A percentile compares a stretch with the other conserved stretches of the same genome.
These are phyloP conservation scores for Leptocoma aspasia DNA, from an alignment of 2,113 vertebrate genomes.

Conservation along the genomic window DNA sequence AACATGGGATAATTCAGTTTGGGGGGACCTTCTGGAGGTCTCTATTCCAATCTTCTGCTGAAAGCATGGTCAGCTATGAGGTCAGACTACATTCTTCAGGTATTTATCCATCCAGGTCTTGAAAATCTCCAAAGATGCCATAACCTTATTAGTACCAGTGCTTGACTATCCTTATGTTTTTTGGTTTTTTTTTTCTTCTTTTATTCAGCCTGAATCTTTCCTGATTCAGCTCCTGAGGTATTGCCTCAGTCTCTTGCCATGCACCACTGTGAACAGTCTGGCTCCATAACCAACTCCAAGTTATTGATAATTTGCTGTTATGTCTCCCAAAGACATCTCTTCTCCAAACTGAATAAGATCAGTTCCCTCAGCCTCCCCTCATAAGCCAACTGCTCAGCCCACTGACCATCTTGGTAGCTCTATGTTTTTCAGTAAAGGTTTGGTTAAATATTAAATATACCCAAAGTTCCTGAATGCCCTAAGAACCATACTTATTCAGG, in stretches of 20 bases:
- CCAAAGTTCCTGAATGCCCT: not conserved
- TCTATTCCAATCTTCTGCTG: not conserved
- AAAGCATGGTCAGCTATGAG: not conserved
- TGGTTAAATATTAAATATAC: not conserved
- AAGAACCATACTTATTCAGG: not conserved
- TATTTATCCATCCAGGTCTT: not conserved
- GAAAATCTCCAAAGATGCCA: not conserved
- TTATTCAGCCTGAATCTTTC: not conserved
- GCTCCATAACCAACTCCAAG: not conserved
- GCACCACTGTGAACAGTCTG: not conserved
- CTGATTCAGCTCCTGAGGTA: not conserved
- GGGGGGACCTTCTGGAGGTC: not conserved
- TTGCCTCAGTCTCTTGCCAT: not conserved
- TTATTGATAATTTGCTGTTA: not conserved
- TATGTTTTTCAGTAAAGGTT: not conserved
- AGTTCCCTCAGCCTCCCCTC: not conserved
- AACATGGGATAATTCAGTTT: not conserved
- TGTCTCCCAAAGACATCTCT: not conserved
- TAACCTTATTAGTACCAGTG: not conserved
- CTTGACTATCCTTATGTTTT: not conserved
- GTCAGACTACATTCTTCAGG: not conserved
- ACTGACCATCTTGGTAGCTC: not conserved
- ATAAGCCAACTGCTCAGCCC: not conserved
- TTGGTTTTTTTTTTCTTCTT: not conserved
- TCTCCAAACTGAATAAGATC: not conserved